Percentiles rank a stretch among this genome's conserved stretches.
These are phyloP conservation scores for Aix galericulata DNA, from an alignment of 2,113 vertebrate species.

Conservation along the genomic window DNA sequence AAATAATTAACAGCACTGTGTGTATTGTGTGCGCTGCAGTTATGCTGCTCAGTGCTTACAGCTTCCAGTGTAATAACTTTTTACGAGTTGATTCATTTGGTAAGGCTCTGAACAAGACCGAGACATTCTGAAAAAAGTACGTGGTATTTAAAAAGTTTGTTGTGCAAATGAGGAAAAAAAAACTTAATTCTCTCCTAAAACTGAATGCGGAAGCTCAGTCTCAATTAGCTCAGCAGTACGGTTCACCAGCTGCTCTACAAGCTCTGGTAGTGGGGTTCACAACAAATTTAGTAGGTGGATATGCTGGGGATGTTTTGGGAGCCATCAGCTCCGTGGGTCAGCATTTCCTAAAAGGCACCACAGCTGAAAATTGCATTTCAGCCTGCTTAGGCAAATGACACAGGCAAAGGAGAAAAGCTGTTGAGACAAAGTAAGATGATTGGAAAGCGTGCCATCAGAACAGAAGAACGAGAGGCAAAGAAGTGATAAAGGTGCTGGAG, in stretches of 20 bases:
- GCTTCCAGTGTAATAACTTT: not conserved
- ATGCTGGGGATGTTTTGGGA: not conserved
- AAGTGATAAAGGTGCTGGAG: not conserved
- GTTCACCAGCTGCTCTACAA: too few species aligned
- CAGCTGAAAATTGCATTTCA: too few species aligned
- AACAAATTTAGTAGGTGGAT: too few species aligned
- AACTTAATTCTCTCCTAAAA: not conserved
- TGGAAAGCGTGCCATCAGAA: rapidly evolving
- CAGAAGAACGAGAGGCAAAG: not conserved
- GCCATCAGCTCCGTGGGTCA: not conserved
- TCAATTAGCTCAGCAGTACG: not conserved
- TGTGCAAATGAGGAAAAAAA: not conserved
- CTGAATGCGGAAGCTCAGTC: not conserved
- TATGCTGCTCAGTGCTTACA: not conserved
- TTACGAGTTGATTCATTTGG: not conserved
- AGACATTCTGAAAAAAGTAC: not conserved
- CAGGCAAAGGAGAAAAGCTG: not conserved
- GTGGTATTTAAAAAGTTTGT: not conserved
- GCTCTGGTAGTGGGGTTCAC: not conserved
- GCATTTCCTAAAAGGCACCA: not conserved
- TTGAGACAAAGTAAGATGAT: not conserved
- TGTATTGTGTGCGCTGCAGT: not conserved
- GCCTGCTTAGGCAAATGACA: not conserved
- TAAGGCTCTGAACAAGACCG: not conserved
- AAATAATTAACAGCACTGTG: conserved; percentile 8